These are phyloP conservation scores for Geophilus truncorum DNA, from an alignment of 2,888 invertebrate genomes.

Conservation along the genomic window DNA sequence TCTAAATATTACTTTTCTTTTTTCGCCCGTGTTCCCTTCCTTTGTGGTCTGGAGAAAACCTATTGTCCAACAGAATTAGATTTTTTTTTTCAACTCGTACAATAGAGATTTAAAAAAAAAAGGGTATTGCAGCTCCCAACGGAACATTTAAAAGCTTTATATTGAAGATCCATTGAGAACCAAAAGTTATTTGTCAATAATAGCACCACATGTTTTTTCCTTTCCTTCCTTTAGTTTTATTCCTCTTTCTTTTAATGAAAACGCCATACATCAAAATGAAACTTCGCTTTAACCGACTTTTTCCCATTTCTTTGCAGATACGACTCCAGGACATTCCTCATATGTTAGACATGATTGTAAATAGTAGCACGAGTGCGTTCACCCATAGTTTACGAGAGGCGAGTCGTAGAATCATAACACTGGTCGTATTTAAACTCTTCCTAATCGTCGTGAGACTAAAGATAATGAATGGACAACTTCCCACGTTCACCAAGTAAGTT, in stretches of 20 bases:
- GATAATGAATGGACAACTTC: constrained; percentile 93
- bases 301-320: constrained; percentile 48
- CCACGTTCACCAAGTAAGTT: constrained; percentile 77
- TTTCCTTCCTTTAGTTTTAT: background rate
- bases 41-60: background rate
- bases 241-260: background rate
- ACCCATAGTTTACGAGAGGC: constrained; percentile 58
- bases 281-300: background rate
- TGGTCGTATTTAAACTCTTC: constrained; percentile 71
- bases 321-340: constrained; percentile 53
- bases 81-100: background rate
- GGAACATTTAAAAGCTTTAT: background rate
- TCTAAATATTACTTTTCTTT: background rate
- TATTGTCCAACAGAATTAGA: background rate
- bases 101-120: background rate
- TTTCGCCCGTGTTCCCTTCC: background rate
- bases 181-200: background rate
- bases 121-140: background rate
- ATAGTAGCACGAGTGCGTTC: constrained; percentile 53
- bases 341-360: constrained; percentile 52
- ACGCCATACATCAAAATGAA: background rate
- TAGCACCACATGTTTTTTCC: background rate
- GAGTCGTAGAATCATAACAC: constrained; percentile 57
- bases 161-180: background rate
- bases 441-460: constrained; percentile 77